phyloP scores from a whole-genome alignment of 2,113 vertebrate genomes.

The Elephas maximus region DNA sequence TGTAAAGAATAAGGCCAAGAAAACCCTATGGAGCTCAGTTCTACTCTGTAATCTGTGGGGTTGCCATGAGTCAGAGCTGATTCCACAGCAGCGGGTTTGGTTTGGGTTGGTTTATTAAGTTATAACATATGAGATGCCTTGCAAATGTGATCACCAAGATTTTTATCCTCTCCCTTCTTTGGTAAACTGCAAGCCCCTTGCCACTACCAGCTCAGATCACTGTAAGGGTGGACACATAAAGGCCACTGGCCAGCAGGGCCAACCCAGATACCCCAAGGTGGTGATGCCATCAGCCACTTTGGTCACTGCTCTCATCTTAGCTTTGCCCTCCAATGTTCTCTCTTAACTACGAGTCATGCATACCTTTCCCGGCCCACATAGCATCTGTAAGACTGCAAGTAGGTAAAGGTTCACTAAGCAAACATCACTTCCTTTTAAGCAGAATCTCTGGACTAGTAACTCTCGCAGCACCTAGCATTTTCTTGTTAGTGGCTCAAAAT shows the following conservation, averaged over 20 bases:
- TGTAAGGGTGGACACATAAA: background rate
- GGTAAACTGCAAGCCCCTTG: background rate
- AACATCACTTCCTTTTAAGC: background rate
- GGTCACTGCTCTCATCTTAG: background rate
- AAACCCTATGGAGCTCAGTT: too few relatives aligned
- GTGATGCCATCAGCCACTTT: background rate
- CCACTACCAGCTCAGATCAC: background rate
- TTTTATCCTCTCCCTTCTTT: background rate
- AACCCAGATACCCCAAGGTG: background rate
- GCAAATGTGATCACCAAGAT: background rate
- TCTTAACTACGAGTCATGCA: background rate
- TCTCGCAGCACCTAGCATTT: background rate
- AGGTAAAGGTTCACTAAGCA: background rate
- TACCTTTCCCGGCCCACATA: background rate
- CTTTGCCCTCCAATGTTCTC: background rate
- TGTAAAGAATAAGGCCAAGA: too few relatives aligned
- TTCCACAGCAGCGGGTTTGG: too few relatives aligned
- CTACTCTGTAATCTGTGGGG: too few relatives aligned
- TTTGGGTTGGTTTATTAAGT: background rate
- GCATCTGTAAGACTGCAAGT: background rate
- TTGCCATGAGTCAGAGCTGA: too few relatives aligned
- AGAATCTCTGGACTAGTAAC: background rate
- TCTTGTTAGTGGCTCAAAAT: background rate
- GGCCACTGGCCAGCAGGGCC: background rate
- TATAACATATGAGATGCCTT: background rate